Evolutionary conservation across 2,888 invertebrate genomes (phyloP), one percentile per base, ranked within the genome.

Genomic region (Cephonodes hylas): DNA sequence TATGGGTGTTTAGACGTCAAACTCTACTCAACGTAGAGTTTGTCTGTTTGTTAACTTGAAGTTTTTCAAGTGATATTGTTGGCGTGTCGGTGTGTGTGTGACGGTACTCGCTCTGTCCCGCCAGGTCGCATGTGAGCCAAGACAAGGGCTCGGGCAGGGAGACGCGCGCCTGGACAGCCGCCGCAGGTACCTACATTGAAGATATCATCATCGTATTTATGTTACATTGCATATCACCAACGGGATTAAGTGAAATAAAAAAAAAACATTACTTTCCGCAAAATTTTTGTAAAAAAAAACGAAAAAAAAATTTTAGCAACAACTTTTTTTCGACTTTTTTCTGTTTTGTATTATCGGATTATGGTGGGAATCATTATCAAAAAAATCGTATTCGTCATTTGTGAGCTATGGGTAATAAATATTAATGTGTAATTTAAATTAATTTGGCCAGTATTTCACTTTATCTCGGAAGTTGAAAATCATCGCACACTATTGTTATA

Each of bases 81-180:
- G n/a, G 13, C 8, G 45, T 45, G 45, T 22, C 23, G 46, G 23
- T 27, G 10, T 8, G 60, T 57, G 58, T 58, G 58, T 58, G 61
- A 58, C 45, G 23, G 25, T n/a, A n/a, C n/a, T n/a, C n/a, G n/a
- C 13, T 38, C 31, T 38, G 61, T 66, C 79, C 69, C 80, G 78
- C 73, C 91, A 91, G 91, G 89, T 91, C 91, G 64, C 87, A 89
- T 84, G 86, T 89, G 72, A 85, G 81, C 83, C 89, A 89, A 79
- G 91, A 92, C 79, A 91, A 92, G 84, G 78, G 79, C 57, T 76
- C 86, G 27, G 68, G 86, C 57, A 77, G 91, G 77, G 91, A 92
- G 57, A 76, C 84, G 25, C 81, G 91, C 27, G 75, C 86, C 44
- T 91, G 91, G 91, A 85, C 85, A n/a, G 68, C 84, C 46, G 75